These are phyloP conservation scores for Coccyzus lansbergi DNA, from an alignment of 2,797 vertebrate genomes.

Conservation along the genomic window DNA sequence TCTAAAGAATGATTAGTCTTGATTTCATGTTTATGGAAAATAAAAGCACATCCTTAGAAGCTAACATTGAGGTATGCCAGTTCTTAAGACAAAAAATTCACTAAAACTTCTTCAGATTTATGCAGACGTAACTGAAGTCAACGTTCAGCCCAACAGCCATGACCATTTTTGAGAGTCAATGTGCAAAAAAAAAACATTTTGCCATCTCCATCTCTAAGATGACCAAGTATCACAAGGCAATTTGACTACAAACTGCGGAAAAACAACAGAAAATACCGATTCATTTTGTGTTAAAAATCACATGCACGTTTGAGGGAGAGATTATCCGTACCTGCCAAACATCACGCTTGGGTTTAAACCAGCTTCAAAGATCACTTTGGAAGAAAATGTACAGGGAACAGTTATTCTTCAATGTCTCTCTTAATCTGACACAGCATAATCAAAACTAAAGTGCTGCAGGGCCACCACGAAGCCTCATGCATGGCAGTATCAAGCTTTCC, in stretches of 20 bases:
- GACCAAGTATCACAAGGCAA: neutral
- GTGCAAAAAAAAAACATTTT: neutral
- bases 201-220: neutral
- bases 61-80: neutral
- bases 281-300: neutral
- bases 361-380: neutral
- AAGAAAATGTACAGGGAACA: neutral
- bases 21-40: neutral
- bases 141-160: neutral
- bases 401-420: neutral
- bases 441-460: neutral
- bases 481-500: neutral
- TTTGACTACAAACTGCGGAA: rapidly evolving
- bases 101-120: neutral
- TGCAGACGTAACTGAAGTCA: neutral
- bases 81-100: neutral
- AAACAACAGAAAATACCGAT: neutral
- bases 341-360: neutral
- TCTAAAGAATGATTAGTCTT: neutral
- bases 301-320: neutral
- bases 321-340: neutral
- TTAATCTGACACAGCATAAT: neutral
- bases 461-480: rapidly evolving
- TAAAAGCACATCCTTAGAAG: neutral
- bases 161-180: neutral